Evolutionary conservation across 2,113 vertebrate genomes (phyloP).

Genomic region (Abramis brama): DNA sequence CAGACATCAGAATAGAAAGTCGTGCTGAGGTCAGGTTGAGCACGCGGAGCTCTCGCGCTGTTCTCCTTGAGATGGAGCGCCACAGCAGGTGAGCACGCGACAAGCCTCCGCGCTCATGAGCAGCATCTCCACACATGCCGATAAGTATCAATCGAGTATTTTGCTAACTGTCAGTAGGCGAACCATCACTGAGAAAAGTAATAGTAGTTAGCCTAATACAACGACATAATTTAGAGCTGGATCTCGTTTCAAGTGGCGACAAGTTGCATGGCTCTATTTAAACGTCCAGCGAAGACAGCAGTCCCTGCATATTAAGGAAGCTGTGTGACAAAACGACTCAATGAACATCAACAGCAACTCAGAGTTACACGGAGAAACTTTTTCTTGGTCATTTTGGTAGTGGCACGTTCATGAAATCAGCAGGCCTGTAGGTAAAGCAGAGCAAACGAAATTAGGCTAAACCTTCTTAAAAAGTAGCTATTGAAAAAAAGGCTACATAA

Average conservation of each 20-base stretch:
- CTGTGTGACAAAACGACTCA: background rate
- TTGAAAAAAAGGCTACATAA: background rate
- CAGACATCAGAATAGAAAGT: constrained; percentile 39
- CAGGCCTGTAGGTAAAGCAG: background rate
- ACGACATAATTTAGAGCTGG: background rate
- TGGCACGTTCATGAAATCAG: background rate
- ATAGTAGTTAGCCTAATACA: background rate
- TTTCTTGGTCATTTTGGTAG: background rate
- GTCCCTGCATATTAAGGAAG: background rate
- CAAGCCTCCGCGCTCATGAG: constrained; percentile 24
- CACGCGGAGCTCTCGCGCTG: constrained; percentile 11
- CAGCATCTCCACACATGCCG: constrained; percentile 10
- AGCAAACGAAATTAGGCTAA: background rate
- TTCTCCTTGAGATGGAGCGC: constrained; percentile 25
- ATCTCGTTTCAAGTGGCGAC: background rate
- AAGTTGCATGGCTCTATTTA: background rate
- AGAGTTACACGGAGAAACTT: background rate
- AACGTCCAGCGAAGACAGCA: background rate
- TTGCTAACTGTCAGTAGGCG: background rate
- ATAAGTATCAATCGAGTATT: constrained; percentile 6
- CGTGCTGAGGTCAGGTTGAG: constrained; percentile 27
- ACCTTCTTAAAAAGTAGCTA: background rate
- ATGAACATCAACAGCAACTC: background rate
- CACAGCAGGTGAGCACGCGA: constrained; percentile 44
- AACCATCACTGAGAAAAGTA: background rate